These are phyloP conservation scores for Synergus itoensis DNA, from an alignment of 2,888 invertebrate genomes.

Conservation along the genomic window DNA sequence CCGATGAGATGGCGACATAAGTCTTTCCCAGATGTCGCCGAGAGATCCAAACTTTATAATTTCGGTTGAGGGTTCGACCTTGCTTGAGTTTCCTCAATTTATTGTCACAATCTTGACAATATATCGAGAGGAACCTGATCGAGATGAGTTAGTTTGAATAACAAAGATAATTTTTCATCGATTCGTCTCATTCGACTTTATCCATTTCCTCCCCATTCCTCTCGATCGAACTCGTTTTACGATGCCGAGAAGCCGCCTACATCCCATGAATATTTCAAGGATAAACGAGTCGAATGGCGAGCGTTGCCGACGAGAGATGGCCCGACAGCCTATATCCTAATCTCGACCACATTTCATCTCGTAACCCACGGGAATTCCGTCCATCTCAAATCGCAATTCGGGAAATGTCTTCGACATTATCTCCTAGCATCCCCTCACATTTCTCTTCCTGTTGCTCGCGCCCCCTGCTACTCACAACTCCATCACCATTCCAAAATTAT, in stretches of 20 bases:
- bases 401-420: conserved; percentile 39
- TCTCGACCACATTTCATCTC: conserved; percentile 37
- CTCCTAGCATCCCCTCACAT: not conserved
- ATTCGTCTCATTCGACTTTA: conserved; percentile 33
- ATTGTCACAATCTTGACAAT: not conserved
- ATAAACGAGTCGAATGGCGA: conserved; percentile 30
- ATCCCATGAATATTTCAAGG: conserved; percentile 38
- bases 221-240: conserved; percentile 7
- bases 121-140: not conserved
- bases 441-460: not conserved
- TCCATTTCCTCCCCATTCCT: conserved; percentile 23
- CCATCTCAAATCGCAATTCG: conserved; percentile 35
- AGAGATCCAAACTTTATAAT: not conserved
- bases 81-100: not conserved
- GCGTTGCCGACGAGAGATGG: conserved; percentile 14
- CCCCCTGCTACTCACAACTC: not conserved
- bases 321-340: conserved; percentile 15
- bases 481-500: conserved; percentile 3
- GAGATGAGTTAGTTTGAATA: not conserved
- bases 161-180: conserved; percentile 29
- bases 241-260: conserved; percentile 37
- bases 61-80: not conserved
- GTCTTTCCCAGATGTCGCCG: not conserved
- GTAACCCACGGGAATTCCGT: conserved; percentile 22
- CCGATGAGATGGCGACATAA: not conserved